Percentiles rank a stretch among this genome's conserved stretches.
Evolutionary conservation across 1,140 invertebrate genomes (phyloP).

Genomic region (Semibalanus balanoides): DNA sequence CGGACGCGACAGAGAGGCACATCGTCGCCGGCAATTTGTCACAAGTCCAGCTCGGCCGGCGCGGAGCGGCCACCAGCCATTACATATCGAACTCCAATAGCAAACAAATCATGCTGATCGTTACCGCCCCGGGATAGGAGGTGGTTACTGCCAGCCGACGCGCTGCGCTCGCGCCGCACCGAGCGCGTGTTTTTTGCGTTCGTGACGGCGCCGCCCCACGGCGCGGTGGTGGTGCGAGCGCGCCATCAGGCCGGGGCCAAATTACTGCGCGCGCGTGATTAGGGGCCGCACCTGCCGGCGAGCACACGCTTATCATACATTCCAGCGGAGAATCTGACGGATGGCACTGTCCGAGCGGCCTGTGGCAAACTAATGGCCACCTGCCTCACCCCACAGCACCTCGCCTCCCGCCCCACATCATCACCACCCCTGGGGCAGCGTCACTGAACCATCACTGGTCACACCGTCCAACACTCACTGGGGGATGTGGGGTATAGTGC

Average conservation of each 20-base stretch:
- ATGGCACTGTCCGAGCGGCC: neutral
- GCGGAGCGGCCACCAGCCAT: neutral
- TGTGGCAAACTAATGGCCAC: neutral
- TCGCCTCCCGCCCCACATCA: no score
- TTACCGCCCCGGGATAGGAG: neutral
- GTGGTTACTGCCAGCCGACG: neutral
- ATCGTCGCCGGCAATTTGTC: neutral
- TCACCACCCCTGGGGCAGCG: no score
- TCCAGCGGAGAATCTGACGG: neutral
- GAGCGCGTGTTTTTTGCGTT: neutral
- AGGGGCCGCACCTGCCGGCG: neutral
- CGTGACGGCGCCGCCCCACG: neutral
- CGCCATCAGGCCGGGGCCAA: neutral
- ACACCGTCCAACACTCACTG: no score
- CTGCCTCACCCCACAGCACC: neutral
- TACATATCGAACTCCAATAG: slow-evolving; percentile 2
- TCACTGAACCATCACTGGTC: no score
- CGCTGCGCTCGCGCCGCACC: no score
- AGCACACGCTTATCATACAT: neutral
- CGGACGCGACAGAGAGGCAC: no score
- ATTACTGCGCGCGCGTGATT: neutral
- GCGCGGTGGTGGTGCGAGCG: no score
- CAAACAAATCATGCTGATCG: neutral
- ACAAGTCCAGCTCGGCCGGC: neutral
- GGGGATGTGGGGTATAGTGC: no score